Conservation (phyloP, 2,797 vertebrate genomes). For the Rhincodon typus region DNA sequence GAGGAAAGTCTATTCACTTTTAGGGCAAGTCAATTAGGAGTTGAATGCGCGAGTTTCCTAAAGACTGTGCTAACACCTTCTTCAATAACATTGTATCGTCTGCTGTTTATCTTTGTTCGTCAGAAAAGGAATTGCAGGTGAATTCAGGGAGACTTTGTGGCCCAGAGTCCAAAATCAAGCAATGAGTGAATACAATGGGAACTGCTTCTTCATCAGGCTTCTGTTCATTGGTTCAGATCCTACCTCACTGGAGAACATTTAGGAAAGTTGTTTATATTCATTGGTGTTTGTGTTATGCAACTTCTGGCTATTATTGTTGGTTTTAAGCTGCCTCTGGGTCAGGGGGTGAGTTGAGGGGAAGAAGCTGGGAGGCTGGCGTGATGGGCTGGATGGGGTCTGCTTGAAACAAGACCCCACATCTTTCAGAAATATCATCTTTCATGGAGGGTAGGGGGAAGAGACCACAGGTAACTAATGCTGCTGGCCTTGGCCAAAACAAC, state of each 20-base stretch:
- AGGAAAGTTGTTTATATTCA: background rate
- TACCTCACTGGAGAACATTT: too few species aligned
- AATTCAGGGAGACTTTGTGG: background rate
- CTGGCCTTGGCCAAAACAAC: too few species aligned
- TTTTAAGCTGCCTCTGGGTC: background rate
- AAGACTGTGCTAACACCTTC: background rate
- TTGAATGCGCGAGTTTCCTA: background rate
- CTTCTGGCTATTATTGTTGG: background rate
- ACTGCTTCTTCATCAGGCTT: background rate
- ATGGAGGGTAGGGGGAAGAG: background rate
- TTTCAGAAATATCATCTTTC: background rate
- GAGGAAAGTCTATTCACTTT: background rate
- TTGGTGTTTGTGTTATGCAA: background rate
- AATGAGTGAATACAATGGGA: background rate
- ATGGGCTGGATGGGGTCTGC: background rate
- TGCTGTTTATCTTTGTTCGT: background rate
- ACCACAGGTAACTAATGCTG: too few species aligned
- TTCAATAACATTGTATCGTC: background rate
- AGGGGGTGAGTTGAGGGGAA: too few species aligned
- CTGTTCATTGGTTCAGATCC: background rate
- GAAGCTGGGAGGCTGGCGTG: too few species aligned
- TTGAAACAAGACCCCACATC: background rate
- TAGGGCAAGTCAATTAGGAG: background rate
- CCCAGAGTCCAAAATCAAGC: background rate
- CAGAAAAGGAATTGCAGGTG: background rate